Conservation (phyloP, 2,113 vertebrate species). For the Gobiocypris rarus region DNA sequence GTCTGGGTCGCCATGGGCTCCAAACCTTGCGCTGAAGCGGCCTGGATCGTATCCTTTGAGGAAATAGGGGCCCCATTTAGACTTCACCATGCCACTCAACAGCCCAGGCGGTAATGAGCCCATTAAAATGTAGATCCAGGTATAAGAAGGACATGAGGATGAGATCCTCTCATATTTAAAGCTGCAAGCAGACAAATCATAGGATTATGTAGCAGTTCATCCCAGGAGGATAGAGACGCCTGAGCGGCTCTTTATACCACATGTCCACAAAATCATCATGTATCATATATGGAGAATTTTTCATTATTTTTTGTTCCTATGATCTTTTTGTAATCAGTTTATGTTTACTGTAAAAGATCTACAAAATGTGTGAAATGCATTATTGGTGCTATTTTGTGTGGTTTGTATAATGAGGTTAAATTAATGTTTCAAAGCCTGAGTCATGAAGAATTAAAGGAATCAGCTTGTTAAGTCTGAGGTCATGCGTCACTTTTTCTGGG, state of each 20-base stretch:
- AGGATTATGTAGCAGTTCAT: constrained; percentile 48
- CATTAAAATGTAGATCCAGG: constrained; percentile 77
- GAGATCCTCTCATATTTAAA: constrained; percentile 71
- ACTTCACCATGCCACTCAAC: constrained; percentile 50
- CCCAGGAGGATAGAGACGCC: constrained; percentile 15
- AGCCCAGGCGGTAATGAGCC: constrained; percentile 67
- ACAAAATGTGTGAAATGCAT: background rate
- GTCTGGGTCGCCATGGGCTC: constrained; percentile 61
- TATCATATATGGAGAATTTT: constrained; percentile 2
- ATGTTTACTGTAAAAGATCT: background rate
- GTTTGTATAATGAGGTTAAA: background rate
- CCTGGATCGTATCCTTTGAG: constrained; percentile 16
- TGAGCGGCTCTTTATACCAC: background rate
- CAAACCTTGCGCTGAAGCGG: constrained; percentile 48
- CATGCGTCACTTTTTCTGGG: no score
- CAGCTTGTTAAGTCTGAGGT: no score
- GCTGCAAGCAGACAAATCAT: constrained; percentile 60
- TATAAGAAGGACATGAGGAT: constrained; percentile 64
- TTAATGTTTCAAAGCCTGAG: background rate
- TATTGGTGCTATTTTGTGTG: background rate
- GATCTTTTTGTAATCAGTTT: background rate
- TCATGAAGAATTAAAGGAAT: background rate
- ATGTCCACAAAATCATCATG: background rate
- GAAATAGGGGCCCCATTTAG: constrained; percentile 49
- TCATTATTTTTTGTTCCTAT: background rate